Evolutionary conservation across 2,888 invertebrate genomes (phyloP), one percentile per base, ranked within the genome.

Genomic region (Proisotoma minuta): DNA sequence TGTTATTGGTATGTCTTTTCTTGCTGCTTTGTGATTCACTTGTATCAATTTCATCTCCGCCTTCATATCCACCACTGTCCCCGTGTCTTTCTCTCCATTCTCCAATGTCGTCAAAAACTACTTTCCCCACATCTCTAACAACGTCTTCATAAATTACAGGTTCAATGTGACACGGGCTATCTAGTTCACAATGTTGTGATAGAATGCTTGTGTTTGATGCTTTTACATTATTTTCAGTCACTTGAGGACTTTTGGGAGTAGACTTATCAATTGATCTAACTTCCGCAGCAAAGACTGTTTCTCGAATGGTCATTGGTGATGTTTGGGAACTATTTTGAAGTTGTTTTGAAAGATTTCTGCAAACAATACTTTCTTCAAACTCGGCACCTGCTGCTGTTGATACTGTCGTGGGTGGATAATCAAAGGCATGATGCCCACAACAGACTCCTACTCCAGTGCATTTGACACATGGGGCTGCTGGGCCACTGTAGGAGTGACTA

Each of bases 51-150:
- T 56, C 56, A 39, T 56, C 59, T 15, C 53, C 60, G 28, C 50
- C 54, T 10, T 47, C 53, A 24, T 60, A 47, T 15, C 59, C 67
- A 20, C 24, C 34, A 53, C 40, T 20, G 28, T 34, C 59, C 48
- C 53, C 59, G 15, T 39, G 59, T 23, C 65, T 58, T 26, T 63
- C 63, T 27, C 65, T 57, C 73, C 74, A 74, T 34, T 72, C 91
- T 69, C 86, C 88, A 66, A 87, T 87, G 77, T 91, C 91, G 76
- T 92, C 91, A 75, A 92, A 91, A 57, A 89, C 90, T 53, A 89
- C 87, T 77, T 88, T 91, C 15, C 76, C 76, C n/a, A n/a, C n/a
- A 64, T 87, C 87, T 57, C 85, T 84, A 66, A 87, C 85, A 52
- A 83, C 83, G 2, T 84, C 82, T 75, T 84, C 82, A 58, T 77